Conservation (phyloP, 2,797 vertebrate species). For the Cuculus canorus region DNA sequence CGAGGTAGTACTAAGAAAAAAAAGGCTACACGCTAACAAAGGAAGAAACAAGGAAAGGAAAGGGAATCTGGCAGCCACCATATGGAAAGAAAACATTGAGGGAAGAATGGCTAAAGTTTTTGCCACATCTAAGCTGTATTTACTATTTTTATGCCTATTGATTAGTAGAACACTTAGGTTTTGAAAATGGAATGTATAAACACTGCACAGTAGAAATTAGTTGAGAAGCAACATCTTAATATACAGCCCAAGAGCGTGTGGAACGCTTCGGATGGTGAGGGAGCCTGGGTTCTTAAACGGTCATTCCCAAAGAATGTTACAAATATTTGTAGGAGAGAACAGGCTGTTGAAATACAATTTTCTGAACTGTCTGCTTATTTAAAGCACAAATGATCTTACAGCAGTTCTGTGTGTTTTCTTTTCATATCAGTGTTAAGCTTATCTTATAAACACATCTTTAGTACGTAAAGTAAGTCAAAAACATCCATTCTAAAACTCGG, state of each 20-base stretch:
- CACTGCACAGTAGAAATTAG: fast-evolving
- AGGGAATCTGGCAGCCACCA: neutral
- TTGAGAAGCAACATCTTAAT: neutral
- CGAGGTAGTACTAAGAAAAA: neutral
- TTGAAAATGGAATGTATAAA: neutral
- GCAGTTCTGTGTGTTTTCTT: neutral
- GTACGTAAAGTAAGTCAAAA: neutral
- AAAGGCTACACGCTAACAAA: neutral
- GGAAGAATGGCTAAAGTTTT: neutral
- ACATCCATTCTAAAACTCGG: neutral
- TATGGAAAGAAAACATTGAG: neutral
- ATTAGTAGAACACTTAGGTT: neutral
- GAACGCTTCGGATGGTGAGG: neutral
- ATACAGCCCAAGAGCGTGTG: neutral
- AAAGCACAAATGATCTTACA: slow-evolving; percentile 14
- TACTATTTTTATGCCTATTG: neutral
- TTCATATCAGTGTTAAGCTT: neutral
- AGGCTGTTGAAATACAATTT: neutral
- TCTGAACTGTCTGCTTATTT: slow-evolving; percentile 31
- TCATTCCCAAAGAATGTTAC: slow-evolving; percentile 4
- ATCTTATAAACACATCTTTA: slow-evolving; percentile 37
- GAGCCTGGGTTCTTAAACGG: neutral
- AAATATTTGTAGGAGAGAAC: slow-evolving; percentile 31
- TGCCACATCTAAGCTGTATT: neutral
- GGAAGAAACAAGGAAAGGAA: neutral